Evolutionary conservation across 2,888 invertebrate species (phyloP).

Genomic region (Melolontha melolontha): DNA sequence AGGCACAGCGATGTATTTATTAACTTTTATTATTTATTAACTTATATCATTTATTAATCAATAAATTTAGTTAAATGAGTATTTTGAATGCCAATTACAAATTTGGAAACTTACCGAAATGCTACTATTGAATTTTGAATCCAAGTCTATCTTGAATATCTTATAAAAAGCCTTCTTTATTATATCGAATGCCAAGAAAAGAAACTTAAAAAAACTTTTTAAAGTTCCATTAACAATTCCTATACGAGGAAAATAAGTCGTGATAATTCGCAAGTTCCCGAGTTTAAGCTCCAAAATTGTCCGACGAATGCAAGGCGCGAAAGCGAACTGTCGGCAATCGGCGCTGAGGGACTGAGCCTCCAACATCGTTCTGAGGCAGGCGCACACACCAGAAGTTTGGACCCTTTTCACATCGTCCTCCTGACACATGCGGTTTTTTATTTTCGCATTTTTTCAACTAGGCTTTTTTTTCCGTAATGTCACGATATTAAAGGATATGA

Average conservation of each 20-base stretch:
- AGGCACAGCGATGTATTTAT: too few species aligned
- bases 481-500: background rate
- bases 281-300: background rate
- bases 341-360: constrained; percentile 1
- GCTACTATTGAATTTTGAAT: too few species aligned
- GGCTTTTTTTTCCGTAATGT: background rate
- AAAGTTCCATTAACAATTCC: background rate
- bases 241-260: background rate
- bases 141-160: too few species aligned
- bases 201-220: background rate
- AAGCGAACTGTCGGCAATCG: constrained; percentile 12
- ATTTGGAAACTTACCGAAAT: too few species aligned
- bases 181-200: too few species aligned
- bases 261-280: background rate
- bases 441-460: background rate
- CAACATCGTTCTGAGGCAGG: constrained; percentile 7
- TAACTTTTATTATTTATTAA: too few species aligned
- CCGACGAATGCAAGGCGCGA: constrained; percentile 5
- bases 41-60: too few species aligned
- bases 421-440: background rate
- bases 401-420: constrained; percentile 6
- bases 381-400: constrained; percentile 3
- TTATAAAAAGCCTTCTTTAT: too few species aligned
- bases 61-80: too few species aligned
- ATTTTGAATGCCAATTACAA: too few species aligned